These are phyloP conservation scores for Drosophila carrolli DNA, from an alignment of 1,140 invertebrate genomes.

Conservation along the genomic window DNA sequence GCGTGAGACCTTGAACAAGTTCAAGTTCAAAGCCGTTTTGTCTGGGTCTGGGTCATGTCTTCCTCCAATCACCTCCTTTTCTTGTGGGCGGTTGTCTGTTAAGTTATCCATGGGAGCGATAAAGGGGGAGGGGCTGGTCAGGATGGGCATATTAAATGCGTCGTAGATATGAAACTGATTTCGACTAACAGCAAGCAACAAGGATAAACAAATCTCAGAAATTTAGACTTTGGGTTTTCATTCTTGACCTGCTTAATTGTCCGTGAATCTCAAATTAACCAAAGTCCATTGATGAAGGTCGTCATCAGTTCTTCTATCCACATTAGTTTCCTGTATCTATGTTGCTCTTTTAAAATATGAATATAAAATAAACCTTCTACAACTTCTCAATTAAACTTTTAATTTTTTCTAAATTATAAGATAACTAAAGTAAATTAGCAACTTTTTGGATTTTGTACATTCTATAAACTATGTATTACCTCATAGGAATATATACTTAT, in stretches of 20 bases:
- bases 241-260: conserved; percentile 6
- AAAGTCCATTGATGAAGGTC: not conserved
- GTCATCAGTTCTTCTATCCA: not conserved
- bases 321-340: not conserved
- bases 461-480: too few relatives aligned
- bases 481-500: too few relatives aligned
- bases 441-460: too few relatives aligned
- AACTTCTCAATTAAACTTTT: too few relatives aligned
- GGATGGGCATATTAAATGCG: conserved; percentile 42
- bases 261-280: not conserved
- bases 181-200: not conserved
- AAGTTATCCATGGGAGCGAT: not conserved
- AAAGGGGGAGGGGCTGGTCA: not conserved
- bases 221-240: not conserved
- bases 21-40: conserved; percentile 66
- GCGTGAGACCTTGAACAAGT: conserved; percentile 72
- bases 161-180: conserved; percentile 13
- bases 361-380: not conserved
- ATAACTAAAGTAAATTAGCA: too few relatives aligned
- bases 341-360: not conserved
- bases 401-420: too few relatives aligned
- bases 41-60: conserved; percentile 60
- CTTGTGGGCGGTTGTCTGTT: conserved; percentile 28
- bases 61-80: not conserved
- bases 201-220: not conserved